These are phyloP conservation scores for Gonatopus flavifemur DNA, from an alignment of 1,140 invertebrate species.

Conservation along the genomic window DNA sequence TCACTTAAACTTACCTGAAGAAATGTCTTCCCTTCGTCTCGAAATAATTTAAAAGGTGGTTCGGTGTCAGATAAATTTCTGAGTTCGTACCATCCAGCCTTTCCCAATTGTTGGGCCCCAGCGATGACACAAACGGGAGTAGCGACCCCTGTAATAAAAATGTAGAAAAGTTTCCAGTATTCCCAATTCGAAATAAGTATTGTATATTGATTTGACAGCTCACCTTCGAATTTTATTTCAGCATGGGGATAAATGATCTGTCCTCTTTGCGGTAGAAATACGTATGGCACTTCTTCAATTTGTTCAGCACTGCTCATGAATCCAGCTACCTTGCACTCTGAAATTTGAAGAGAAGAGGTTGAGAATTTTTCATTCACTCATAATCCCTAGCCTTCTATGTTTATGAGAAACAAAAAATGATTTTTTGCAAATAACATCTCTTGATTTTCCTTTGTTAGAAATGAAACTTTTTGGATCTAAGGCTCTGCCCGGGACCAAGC, in stretches of 20 bases:
- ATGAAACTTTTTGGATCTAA: no score
- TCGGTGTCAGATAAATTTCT: constrained; percentile 73
- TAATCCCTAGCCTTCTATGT: no score
- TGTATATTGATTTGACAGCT: constrained; percentile 21
- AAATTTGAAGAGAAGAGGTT: no score
- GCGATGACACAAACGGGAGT: constrained; percentile 86
- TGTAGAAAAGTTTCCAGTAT: background rate
- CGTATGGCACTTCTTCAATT: constrained; percentile 78
- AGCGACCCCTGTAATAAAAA: constrained; percentile 63
- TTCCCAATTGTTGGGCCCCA: constrained; percentile 76
- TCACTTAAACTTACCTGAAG: constrained; percentile 66
- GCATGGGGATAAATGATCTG: constrained; percentile 85
- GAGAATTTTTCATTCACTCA: no score
- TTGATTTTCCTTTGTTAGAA: no score
- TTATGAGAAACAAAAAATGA: no score
- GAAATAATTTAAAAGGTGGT: constrained; percentile 77
- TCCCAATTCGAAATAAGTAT: background rate
- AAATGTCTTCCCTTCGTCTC: constrained; percentile 78
- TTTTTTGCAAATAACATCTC: no score
- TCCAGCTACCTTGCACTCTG: constrained; percentile 80
- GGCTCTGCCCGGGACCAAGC: no score
- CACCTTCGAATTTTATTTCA: constrained; percentile 81
- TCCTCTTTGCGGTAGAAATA: constrained; percentile 79
- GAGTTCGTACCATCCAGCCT: constrained; percentile 74
- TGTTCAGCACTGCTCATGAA: constrained; percentile 75